Percentiles rank a stretch among this genome's conserved stretches.
Conservation (phyloP, 2,797 vertebrate species). For the Denticeps clupeoides region DNA sequence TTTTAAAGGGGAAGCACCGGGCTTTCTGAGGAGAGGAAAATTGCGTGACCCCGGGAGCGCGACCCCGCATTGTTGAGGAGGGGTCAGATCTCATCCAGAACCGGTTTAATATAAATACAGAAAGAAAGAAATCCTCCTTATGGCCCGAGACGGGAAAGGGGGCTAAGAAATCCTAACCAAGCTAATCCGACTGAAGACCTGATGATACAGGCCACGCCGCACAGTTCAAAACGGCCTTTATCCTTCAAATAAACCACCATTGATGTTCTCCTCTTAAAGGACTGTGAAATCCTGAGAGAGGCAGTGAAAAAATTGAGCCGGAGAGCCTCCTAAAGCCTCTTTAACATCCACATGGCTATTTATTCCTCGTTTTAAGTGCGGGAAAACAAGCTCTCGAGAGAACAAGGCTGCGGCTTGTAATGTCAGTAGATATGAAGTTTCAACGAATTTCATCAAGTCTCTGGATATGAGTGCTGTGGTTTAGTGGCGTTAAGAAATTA, state of each 20-base stretch:
- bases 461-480: too few species aligned
- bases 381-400: slow-evolving; percentile 45
- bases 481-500: too few species aligned
- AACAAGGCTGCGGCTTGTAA: slow-evolving; percentile 37
- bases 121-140: too few species aligned
- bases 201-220: slow-evolving; percentile 45
- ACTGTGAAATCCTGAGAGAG: slow-evolving; percentile 46
- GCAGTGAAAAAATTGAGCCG: slow-evolving; percentile 36
- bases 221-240: slow-evolving; percentile 63
- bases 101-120: too few species aligned
- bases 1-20: slow-evolving; percentile 26
- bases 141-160: slow-evolving; percentile 25
- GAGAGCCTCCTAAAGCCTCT: slow-evolving; percentile 49
- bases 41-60: too few species aligned
- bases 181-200: slow-evolving; percentile 61
- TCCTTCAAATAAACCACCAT: slow-evolving; percentile 62
- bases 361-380: slow-evolving; percentile 49
- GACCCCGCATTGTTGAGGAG: too few species aligned
- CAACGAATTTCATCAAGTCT: slow-evolving; percentile 30
- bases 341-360: slow-evolving; percentile 57
- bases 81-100: too few species aligned
- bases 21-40: too few species aligned
- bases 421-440: slow-evolving; percentile 43
- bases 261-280: slow-evolving; percentile 62
- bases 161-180: slow-evolving; percentile 58